A percentile compares a stretch with the other conserved stretches of the same genome.
Evolutionary conservation across 1,140 invertebrate species (phyloP).

Genomic region (Helicoverpa armigera): DNA sequence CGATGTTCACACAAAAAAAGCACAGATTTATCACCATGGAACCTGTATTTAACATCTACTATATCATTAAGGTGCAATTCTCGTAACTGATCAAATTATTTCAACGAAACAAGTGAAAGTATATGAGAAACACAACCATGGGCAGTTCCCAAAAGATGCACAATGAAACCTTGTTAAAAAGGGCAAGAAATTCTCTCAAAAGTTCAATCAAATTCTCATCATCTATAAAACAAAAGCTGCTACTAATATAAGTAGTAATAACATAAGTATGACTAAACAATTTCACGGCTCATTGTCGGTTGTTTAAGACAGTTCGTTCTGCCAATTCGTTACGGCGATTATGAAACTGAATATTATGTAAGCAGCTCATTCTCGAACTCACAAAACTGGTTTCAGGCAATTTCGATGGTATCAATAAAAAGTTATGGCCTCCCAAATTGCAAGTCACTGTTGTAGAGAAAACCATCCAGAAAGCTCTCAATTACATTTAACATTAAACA

Average conservation of each 20-base stretch:
- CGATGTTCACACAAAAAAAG: conserved; percentile 30
- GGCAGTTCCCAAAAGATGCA: conserved; percentile 39
- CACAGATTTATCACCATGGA: conserved; percentile 33
- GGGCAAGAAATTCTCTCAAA: conserved; percentile 17
- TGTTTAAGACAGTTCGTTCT: conserved; percentile 38
- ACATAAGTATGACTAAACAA: conserved; percentile 31
- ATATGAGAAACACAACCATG: conserved; percentile 42
- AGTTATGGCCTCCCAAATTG: neutral
- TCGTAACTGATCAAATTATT: conserved; percentile 49
- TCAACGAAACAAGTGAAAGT: conserved; percentile 54
- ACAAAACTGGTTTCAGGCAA: conserved; percentile 28
- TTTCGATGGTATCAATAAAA: conserved; percentile 37
- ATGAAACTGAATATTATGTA: conserved; percentile 47
- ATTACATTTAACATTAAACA: conserved; percentile 23
- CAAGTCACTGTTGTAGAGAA: conserved; percentile 38
- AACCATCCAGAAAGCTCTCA: conserved; percentile 10
- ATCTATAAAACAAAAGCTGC: conserved; percentile 26
- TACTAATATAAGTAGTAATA: conserved; percentile 14
- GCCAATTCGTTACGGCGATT: conserved; percentile 51
- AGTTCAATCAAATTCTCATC: conserved; percentile 42
- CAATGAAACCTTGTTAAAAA: conserved; percentile 40
- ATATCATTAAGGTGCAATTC: conserved; percentile 44
- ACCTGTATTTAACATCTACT: conserved; percentile 40
- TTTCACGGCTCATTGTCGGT: conserved; percentile 28
- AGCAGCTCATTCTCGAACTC: conserved; percentile 15